Evolutionary conservation across 2,797 vertebrate genomes (phyloP).

Genomic region (Mus spretus): DNA sequence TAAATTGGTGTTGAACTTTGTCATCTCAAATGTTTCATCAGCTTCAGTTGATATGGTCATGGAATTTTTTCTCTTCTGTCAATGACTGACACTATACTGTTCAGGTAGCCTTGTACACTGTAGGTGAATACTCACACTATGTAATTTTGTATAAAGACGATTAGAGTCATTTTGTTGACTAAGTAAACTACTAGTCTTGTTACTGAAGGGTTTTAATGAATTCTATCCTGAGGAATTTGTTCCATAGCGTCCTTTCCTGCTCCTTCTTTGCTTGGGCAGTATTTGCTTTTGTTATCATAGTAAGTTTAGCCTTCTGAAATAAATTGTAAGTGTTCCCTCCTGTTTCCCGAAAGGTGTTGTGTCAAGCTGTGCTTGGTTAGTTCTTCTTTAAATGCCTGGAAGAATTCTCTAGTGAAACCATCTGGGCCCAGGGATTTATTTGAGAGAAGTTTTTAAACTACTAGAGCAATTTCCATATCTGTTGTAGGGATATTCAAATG

Average conservation of each 20-base stretch:
- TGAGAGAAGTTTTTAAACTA: neutral
- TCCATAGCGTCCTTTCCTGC: neutral
- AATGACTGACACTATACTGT: neutral
- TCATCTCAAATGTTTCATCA: neutral
- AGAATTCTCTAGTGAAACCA: neutral
- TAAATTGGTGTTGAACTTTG: neutral
- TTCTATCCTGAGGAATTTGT: neutral
- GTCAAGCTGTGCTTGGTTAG: neutral
- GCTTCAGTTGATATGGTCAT: neutral
- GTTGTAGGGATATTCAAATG: conserved; percentile 38
- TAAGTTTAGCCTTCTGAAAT: neutral
- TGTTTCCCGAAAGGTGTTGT: conserved; percentile 34
- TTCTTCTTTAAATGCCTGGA: conserved; percentile 35
- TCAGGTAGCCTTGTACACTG: neutral
- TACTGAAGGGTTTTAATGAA: neutral
- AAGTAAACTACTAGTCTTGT: neutral
- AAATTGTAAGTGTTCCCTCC: conserved; percentile 1
- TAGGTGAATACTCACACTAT: neutral
- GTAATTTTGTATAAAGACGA: neutral
- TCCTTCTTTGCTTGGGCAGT: neutral
- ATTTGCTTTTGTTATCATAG: neutral
- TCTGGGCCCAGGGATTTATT: conserved; percentile 9
- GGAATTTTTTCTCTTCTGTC: neutral
- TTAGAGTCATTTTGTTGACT: neutral
- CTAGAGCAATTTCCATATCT: conserved; percentile 17